Evolutionary conservation across 2,113 vertebrate species (phyloP), one percentile per base, ranked within the genome.

Genomic region (Phrynosoma platyrhinos): DNA sequence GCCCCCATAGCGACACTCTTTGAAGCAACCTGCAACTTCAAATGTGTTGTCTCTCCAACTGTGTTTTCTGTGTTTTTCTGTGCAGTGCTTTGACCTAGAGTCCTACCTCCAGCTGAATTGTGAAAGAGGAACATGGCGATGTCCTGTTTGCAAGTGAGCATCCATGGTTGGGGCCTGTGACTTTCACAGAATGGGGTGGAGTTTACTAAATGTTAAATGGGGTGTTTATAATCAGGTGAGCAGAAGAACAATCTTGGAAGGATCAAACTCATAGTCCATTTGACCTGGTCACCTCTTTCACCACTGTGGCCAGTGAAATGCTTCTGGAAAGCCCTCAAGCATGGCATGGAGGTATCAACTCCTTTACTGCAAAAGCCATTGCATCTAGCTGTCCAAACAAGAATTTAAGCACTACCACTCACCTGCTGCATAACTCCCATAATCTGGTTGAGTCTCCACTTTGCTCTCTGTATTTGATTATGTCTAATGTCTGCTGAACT

Each of bases 11-110:
- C 53, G 13, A 30, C 62, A 64, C 8, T 21, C 27, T 86, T 52
- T 69, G 40, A 27, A 12, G 55, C 7, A 76, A 25, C 3, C 7
- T 52, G 42, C 58, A 66, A 1, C 58, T 88, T 77, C 36, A 23
- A 2, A 76, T 52, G 30, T 53, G 2, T 47, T n/a, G n/a, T 1
- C 1, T 2, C 0, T 0, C 0, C 0, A 72, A 21, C 6, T 0
- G 13, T 58, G 30, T 62, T 30, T 72, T 52, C 30, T 47, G 7
- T 85, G 72, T 72, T 42, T 18, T 30, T 9, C 75, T 1, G 1
- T 32, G 23, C 88, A 98, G 98, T 98, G 98, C 91, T 98, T 98
- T 0, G 98, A 98, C 92, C 95, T 98, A 92, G 98, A 98, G 94
- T 98, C 98, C 2, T 98, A 98, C 78, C 82, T 97, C 93, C 97